Evolutionary conservation across 2,113 vertebrate species (phyloP).

Genomic region (Passerina amoena): DNA sequence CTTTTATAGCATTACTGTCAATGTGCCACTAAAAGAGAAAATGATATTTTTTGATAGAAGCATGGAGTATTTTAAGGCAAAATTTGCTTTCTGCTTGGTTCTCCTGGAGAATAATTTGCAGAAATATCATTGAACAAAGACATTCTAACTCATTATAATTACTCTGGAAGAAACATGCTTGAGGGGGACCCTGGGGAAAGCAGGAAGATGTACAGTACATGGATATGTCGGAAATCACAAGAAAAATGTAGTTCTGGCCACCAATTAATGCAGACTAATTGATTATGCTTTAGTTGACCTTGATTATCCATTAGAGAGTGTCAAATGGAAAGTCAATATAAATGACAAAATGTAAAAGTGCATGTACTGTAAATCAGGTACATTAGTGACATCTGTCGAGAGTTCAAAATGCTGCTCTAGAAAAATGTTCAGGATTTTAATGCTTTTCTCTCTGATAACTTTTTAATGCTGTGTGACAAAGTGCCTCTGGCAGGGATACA

Average conservation of each 20-base stretch:
- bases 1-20: not conserved
- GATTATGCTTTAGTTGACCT: slow-evolving; percentile 58
- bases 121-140: not conserved
- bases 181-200: not conserved
- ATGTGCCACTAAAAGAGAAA: not conserved
- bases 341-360: slow-evolving; percentile 48
- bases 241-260: slow-evolving; percentile 27
- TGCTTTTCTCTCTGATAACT: not conserved
- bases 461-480: not conserved
- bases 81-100: not conserved
- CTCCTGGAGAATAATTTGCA: not conserved
- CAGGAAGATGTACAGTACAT: not conserved
- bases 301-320: slow-evolving; percentile 46
- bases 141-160: slow-evolving; percentile 15
- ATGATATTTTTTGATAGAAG: not conserved
- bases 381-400: slow-evolving; percentile 53
- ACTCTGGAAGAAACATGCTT: not conserved
- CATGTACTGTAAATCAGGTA: not conserved
- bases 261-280: slow-evolving; percentile 52
- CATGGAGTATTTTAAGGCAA: not conserved
- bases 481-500: not conserved
- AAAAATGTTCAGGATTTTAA: not conserved
- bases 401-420: slow-evolving; percentile 25
- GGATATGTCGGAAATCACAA: not conserved
- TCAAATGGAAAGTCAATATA: slow-evolving; percentile 42